Conservation (phyloP, 2,113 vertebrate genomes). For the Miniopterus natalensis region DNA sequence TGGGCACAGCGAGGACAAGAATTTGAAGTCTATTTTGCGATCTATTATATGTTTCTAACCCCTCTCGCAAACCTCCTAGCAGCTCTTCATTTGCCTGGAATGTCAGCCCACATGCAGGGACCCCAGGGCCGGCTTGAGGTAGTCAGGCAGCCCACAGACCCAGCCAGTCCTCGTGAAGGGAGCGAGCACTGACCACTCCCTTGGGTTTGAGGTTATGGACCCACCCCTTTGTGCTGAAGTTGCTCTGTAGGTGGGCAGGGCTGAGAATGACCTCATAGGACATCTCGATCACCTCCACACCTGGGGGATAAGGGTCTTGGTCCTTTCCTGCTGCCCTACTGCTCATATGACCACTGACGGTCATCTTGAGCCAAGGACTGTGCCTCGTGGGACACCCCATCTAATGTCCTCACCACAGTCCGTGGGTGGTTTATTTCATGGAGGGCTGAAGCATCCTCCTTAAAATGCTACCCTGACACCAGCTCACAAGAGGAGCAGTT, state of each 20-base stretch:
- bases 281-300: fast-evolving
- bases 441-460: neutral
- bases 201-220: neutral
- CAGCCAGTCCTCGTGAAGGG: neutral
- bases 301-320: neutral
- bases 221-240: neutral
- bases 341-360: neutral
- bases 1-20: neutral
- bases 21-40: neutral
- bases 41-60: neutral
- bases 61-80: neutral
- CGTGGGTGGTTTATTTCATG: neutral
- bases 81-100: neutral
- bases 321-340: neutral
- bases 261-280: neutral
- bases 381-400: neutral
- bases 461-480: neutral
- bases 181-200: neutral
- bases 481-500: neutral
- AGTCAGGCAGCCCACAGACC: neutral
- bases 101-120: neutral
- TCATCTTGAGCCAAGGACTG: neutral
- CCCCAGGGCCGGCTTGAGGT: neutral
- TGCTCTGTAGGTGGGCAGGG: neutral
- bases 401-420: neutral